A percentile compares a stretch with the other conserved stretches of the same genome.
Evolutionary conservation across 2,888 invertebrate species (phyloP).

Genomic region (Idaea aversata): DNA sequence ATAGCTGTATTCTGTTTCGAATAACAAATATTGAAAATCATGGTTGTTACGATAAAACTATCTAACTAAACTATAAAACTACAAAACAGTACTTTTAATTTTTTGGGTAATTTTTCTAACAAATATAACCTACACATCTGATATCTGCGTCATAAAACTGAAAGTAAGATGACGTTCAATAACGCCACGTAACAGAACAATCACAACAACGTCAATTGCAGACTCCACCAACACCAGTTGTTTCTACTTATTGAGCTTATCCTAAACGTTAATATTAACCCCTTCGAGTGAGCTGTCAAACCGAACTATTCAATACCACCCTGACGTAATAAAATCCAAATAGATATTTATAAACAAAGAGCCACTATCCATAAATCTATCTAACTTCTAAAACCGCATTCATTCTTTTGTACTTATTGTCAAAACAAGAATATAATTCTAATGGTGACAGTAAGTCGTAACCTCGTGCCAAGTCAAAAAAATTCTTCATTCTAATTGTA

Average conservation of each 20-base stretch:
- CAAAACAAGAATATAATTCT: conserved; percentile 72
- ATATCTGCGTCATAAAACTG: neutral
- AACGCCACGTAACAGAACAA: conserved; percentile 40
- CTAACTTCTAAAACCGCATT: conserved; percentile 62
- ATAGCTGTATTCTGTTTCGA: neutral
- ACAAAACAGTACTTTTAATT: no score
- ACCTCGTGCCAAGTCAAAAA: conserved; percentile 73
- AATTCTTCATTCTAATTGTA: conserved; percentile 74
- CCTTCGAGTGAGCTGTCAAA: conserved; percentile 76
- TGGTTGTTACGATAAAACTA: no score
- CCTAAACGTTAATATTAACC: conserved; percentile 77
- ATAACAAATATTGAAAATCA: neutral
- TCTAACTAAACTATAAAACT: no score
- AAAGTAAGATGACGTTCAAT: conserved; percentile 14
- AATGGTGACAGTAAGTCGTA: conserved; percentile 74
- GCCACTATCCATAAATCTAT: conserved; percentile 63
- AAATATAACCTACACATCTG: neutral
- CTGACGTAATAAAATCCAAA: conserved; percentile 61
- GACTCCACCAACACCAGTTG: conserved; percentile 75
- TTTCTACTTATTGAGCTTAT: conserved; percentile 76
- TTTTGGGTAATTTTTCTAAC: no score
- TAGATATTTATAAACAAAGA: conserved; percentile 69
- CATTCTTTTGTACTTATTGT: conserved; percentile 54
- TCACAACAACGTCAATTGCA: conserved; percentile 73
- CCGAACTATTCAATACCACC: conserved; percentile 60